Evolutionary conservation across 2,797 vertebrate species (phyloP).

Genomic region (Vespertilio murinus): DNA sequence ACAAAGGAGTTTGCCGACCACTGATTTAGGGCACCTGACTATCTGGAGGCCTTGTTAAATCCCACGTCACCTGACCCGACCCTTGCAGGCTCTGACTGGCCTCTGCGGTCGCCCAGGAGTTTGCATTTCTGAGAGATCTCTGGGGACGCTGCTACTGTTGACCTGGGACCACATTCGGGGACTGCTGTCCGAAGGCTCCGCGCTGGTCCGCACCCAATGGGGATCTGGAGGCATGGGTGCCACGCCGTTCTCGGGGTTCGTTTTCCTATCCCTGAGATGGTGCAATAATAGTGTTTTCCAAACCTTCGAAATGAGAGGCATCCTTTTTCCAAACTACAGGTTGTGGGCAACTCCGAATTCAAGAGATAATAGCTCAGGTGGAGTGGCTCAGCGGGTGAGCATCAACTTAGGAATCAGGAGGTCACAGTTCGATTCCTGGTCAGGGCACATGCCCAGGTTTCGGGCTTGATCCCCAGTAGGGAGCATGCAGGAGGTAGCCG

Average conservation of each 20-base stretch:
- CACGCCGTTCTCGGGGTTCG: not conserved
- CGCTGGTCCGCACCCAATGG: not conserved
- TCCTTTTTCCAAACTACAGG: not conserved
- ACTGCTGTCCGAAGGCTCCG: not conserved
- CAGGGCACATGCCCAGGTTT: no score
- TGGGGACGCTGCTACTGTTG: not conserved
- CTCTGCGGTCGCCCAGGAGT: not conserved
- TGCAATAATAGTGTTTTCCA: not conserved
- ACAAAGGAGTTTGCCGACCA: no score
- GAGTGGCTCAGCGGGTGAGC: no score
- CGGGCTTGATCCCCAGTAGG: no score
- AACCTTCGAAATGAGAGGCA: not conserved
- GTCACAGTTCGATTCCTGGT: no score
- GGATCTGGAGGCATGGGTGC: fast-evolving
- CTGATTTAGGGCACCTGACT: not conserved
- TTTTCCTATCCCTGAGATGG: not conserved
- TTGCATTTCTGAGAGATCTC: not conserved
- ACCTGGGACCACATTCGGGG: not conserved
- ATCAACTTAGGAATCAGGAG: no score
- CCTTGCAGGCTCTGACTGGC: not conserved
- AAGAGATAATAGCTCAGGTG: not conserved
- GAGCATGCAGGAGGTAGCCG: no score
- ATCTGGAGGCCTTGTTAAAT: not conserved
- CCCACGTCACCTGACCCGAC: fast-evolving
- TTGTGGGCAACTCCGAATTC: not conserved